phyloP scores from a whole-genome alignment of 2,113 vertebrate species.

The Nasalis larvatus region DNA sequence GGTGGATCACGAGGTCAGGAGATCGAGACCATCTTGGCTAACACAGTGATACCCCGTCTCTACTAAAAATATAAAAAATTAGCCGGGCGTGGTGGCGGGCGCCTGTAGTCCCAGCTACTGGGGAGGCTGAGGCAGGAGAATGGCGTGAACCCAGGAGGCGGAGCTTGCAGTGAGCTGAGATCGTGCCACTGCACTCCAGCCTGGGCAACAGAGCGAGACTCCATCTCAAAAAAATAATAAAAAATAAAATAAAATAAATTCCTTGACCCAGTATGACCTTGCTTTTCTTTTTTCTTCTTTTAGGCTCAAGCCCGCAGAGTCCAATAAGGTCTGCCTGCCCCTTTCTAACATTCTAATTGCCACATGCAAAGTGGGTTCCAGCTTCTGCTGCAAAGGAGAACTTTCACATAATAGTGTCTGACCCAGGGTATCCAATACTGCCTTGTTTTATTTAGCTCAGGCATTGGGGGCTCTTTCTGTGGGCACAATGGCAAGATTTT shows the following conservation, averaged over 20 bases:
- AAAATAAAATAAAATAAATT: not conserved
- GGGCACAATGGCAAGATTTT: slow-evolving; percentile 26
- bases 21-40: too few relatives aligned
- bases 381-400: not conserved
- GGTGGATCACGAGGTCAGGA: too few relatives aligned
- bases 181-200: too few relatives aligned
- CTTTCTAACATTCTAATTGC: not conserved
- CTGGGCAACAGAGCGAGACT: too few relatives aligned
- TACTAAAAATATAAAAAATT: too few relatives aligned
- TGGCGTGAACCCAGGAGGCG: too few relatives aligned
- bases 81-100: rapidly evolving
- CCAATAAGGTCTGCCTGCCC: not conserved
- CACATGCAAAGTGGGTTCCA: not conserved
- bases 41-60: too few relatives aligned
- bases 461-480: not conserved
- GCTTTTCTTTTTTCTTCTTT: not conserved
- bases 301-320: not conserved
- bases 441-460: not conserved
- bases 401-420: not conserved
- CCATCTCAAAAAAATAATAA: too few relatives aligned
- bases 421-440: not conserved
- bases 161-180: too few relatives aligned
- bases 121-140: too few relatives aligned
- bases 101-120: too few relatives aligned
- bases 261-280: not conserved